Evolutionary conservation across 2,888 invertebrate species (phyloP).

Genomic region (Drosophila ustulata): DNA sequence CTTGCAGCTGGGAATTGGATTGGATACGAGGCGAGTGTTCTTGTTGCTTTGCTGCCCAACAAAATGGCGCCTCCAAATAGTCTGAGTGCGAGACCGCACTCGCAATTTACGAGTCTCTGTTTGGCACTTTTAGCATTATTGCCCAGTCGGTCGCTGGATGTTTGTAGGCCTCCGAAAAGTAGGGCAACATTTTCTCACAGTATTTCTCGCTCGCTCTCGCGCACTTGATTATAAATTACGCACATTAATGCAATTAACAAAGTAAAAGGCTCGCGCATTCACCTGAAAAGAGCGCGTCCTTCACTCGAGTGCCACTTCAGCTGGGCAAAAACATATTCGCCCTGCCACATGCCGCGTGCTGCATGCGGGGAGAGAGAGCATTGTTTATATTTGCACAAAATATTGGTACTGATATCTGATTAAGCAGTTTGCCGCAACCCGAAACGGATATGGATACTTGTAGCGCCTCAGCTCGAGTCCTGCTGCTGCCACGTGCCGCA

Average conservation of each 20-base stretch:
- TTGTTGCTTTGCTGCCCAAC: neutral
- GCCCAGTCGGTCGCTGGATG: slow-evolving; percentile 50
- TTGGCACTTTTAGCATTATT: slow-evolving; percentile 80
- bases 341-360: slow-evolving; percentile 30
- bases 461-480: slow-evolving; percentile 39
- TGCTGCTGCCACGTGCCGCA: slow-evolving; percentile 71
- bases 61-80: slow-evolving; percentile 45
- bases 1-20: slow-evolving; percentile 58
- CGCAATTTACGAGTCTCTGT: slow-evolving; percentile 76
- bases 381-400: slow-evolving; percentile 44
- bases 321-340: slow-evolving; percentile 63
- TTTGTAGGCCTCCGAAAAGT: slow-evolving; percentile 43
- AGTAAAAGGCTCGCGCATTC: slow-evolving; percentile 53
- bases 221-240: slow-evolving; percentile 74
- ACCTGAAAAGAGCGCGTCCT: slow-evolving; percentile 67
- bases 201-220: slow-evolving; percentile 4
- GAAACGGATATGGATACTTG: slow-evolving; percentile 83
- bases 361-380: neutral
- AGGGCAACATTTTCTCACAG: slow-evolving; percentile 57
- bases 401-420: slow-evolving; percentile 61
- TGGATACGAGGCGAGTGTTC: slow-evolving; percentile 31
- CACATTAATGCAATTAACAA: slow-evolving; percentile 77
- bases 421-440: slow-evolving; percentile 67
- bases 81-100: slow-evolving; percentile 28
- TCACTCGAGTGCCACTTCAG: slow-evolving; percentile 67